Base-by-base conservation (phyloP, 1,140 invertebrate species). In the Bradynema listronoti region DNA sequence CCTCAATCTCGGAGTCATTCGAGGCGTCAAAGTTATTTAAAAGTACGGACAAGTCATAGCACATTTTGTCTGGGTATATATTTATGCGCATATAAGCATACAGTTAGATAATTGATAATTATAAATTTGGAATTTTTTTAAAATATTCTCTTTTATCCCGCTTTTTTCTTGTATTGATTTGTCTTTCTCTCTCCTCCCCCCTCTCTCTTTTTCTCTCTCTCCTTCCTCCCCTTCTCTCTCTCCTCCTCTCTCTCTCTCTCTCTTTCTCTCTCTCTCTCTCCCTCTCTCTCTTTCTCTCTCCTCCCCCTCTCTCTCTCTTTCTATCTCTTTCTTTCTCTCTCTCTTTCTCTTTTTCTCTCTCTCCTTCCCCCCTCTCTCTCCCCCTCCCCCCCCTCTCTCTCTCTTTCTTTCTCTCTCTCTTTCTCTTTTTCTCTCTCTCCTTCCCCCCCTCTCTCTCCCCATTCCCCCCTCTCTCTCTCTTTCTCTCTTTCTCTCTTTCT, bases 321-420 rank as follows among this genome's bases (percentile, higher is more conserved):
- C 14, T 52, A 30, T 54, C 39, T 47, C 33, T 11, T 36, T 7
- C 58, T 56, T 27, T 60, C 46, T 30, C 69, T 16, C 67, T 54
- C 49, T 76, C 76, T 24, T 62, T 77, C 4, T 66, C 89, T 71
- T 89, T 86, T 73, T 91, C 88, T 25, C 94, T 93, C 72, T 94
- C 94, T 0, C 4, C 4, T 25, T 25, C 4, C 4, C 7, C 42
- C 7, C 7, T 45, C 42, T 5, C 27, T 25, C 4, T 0, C 1
- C 42, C 42, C 4, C 7, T 4, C 4, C 7, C 24, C 42, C 42
- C 24, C 5, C 27, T 25, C 24, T 45, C 7, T 25, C 42, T 1
- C 27, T 25, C 24, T 45, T 25, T 25, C 24, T 45, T 9, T 0
- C 24, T 45, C 42, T 4, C 4, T 7, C 7, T 5, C 27, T 5